phyloP scores from a whole-genome alignment of 2,797 vertebrate genomes.

The Coluber constrictor region DNA sequence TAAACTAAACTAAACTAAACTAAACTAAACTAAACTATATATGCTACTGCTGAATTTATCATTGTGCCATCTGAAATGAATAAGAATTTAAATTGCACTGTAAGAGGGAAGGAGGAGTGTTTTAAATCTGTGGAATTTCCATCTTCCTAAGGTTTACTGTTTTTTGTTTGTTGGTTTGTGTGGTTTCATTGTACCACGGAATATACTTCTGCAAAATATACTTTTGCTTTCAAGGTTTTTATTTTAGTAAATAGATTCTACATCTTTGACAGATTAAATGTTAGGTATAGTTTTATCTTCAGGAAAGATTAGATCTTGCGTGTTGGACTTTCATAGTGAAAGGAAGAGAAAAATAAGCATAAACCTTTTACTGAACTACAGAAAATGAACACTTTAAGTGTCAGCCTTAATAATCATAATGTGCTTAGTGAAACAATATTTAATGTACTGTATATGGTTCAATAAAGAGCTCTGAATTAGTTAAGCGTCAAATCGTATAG shows the following conservation, averaged over 20 bases:
- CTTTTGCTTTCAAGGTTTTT: conserved; percentile 25
- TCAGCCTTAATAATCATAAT: conserved; percentile 31
- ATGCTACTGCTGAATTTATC: not conserved
- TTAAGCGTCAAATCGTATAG: not conserved
- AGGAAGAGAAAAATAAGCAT: conserved; percentile 40
- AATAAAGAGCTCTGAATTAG: conserved; percentile 23
- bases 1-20: no score
- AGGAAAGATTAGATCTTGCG: conserved; percentile 44
- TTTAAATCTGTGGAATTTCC: not conserved
- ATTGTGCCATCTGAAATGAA: not conserved
- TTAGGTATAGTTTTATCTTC: conserved; percentile 37
- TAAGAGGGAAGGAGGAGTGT: not conserved
- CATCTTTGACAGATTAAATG: conserved; percentile 27
- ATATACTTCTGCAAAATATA: not conserved
- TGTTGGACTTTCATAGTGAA: conserved; percentile 34
- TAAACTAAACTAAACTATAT: not conserved
- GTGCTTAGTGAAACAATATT: conserved; percentile 37
- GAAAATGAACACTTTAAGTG: conserved; percentile 3
- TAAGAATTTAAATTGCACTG: not conserved
- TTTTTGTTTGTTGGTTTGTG: not conserved
- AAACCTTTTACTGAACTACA: conserved; percentile 24
- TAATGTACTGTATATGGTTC: conserved; percentile 11
- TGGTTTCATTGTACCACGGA: not conserved
- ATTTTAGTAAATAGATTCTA: conserved; percentile 13
- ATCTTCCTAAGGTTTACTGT: not conserved